Percentiles rank a stretch among this genome's conserved stretches.
Conservation (phyloP, 2,888 invertebrate species). For the Syrista parreyssii region DNA sequence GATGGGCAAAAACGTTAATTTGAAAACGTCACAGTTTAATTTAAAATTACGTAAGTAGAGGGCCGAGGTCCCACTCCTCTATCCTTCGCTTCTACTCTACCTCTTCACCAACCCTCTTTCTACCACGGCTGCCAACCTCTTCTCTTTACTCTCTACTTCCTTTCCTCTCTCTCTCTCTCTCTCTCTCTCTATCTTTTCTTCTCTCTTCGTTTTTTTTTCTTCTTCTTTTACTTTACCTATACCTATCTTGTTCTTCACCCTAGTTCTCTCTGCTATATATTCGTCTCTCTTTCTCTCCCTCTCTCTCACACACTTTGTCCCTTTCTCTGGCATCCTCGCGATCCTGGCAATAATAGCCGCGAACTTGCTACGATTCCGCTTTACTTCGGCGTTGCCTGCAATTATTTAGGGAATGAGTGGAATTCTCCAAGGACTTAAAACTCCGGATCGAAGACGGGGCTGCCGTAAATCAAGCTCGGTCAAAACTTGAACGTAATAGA, state of each 20-base stretch:
- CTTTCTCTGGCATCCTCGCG: conserved; percentile 37
- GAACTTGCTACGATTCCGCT: conserved; percentile 43
- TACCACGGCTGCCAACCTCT: neutral
- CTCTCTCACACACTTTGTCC: neutral
- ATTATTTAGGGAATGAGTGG: conserved; percentile 49
- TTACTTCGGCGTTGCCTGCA: conserved; percentile 34
- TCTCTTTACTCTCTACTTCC: conserved; percentile 15
- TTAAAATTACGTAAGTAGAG: conserved; percentile 63
- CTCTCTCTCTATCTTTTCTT: conserved; percentile 12
- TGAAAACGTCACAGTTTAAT: conserved; percentile 66
- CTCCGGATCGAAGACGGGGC: neutral
- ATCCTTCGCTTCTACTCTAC: neutral
- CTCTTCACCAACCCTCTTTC: conserved; percentile 1
- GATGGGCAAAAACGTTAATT: conserved; percentile 64
- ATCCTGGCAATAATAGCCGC: conserved; percentile 52
- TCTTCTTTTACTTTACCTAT: neutral
- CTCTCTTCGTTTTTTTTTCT: neutral
- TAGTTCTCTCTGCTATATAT: neutral
- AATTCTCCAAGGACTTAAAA: conserved; percentile 29
- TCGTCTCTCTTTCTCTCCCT: neutral
- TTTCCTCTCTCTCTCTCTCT: conserved; percentile 7
- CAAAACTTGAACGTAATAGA: neutral
- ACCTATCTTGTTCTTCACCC: neutral
- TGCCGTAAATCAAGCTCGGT: neutral
- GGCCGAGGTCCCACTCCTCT: conserved; percentile 24